phyloP scores from a whole-genome alignment of 2,797 vertebrate genomes.

The Rhynchotus rufescens region DNA sequence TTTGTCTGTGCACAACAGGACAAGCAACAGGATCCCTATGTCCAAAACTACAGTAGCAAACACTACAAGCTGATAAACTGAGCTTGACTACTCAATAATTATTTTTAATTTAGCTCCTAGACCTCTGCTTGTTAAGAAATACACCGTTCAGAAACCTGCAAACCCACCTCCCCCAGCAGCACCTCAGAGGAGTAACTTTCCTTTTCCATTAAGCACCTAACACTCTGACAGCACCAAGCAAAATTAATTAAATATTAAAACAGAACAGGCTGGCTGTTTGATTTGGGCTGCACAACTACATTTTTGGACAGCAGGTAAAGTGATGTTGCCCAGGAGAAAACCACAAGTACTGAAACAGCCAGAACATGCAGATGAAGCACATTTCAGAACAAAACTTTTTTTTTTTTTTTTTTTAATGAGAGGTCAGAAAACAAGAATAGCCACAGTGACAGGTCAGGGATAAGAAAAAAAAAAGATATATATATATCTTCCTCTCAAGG shows the following conservation, averaged over 20 bases:
- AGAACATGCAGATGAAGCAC: neutral
- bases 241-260: neutral
- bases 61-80: neutral
- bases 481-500: neutral
- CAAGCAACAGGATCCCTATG: neutral
- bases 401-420: neutral
- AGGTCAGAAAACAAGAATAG: neutral
- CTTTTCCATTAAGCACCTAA: neutral
- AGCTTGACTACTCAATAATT: neutral
- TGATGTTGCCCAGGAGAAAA: neutral
- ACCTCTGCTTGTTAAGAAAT: neutral
- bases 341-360: neutral
- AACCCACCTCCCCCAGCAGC: neutral
- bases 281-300: neutral
- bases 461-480: neutral
- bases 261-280: neutral
- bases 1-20: neutral
- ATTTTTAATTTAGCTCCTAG: neutral
- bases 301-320: neutral
- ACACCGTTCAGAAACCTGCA: neutral
- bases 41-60: neutral
- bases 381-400: neutral
- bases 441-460: neutral
- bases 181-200: neutral
- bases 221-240: neutral